These are phyloP conservation scores for Sipha flava DNA, from an alignment of 1,140 invertebrate genomes.

Conservation along the genomic window DNA sequence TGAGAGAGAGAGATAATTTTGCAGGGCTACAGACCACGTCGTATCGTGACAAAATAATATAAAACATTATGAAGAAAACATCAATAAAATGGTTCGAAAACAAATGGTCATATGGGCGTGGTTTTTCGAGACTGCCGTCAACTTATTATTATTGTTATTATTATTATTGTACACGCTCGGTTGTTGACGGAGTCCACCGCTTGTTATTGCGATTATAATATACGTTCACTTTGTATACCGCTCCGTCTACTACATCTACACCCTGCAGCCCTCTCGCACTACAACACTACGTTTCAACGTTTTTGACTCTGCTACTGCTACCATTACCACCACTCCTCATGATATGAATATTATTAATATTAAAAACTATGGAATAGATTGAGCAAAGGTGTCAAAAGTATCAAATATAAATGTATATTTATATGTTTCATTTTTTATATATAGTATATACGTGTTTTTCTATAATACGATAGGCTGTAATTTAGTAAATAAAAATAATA, in stretches of 20 bases:
- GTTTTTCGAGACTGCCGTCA: background rate
- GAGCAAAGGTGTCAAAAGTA: no score
- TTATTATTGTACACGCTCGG: background rate
- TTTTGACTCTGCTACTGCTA: no score
- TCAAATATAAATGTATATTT: no score
- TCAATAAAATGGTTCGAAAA: background rate
- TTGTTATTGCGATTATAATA: background rate
- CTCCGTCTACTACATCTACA: no score
- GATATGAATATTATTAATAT: background rate
- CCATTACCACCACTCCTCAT: background rate
- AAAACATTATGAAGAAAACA: background rate
- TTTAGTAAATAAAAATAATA: no score
- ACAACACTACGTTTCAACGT: no score
- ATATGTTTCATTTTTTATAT: no score
- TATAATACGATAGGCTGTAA: no score
- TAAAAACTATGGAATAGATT: no score
- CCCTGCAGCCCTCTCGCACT: background rate
- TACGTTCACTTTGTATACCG: background rate
- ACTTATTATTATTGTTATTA: background rate
- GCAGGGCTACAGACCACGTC: background rate
- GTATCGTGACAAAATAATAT: slow-evolving; percentile 9
- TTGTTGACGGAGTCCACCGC: background rate
- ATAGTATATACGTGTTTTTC: no score
- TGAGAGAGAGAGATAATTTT: background rate
- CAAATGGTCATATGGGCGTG: background rate